Conservation (phyloP, 2,113 vertebrate genomes). For the Gymnogyps californianus region DNA sequence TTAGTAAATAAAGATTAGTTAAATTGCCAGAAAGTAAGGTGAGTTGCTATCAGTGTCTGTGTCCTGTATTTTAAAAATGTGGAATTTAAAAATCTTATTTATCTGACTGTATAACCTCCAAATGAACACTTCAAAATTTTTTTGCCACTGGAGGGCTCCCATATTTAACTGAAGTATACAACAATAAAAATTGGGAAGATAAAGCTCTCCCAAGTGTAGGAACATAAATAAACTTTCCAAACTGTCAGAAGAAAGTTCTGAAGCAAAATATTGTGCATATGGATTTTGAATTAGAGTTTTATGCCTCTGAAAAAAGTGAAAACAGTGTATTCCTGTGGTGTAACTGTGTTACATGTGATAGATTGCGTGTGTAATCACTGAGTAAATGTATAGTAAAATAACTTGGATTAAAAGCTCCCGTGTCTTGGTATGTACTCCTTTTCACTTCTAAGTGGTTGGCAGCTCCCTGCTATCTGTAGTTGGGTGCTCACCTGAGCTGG, state of each 20-base stretch:
- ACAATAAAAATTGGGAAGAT: neutral
- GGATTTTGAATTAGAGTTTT: neutral
- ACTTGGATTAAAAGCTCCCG: neutral
- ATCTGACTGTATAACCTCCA: neutral
- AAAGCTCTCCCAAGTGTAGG: neutral
- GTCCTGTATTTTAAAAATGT: neutral
- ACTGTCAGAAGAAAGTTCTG: neutral
- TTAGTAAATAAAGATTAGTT: neutral
- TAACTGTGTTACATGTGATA: neutral
- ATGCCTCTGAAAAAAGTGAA: neutral
- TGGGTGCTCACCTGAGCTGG: neutral
- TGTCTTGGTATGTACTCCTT: neutral
- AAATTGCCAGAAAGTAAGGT: neutral
- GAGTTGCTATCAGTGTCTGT: neutral
- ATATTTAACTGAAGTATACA: neutral
- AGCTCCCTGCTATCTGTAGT: neutral
- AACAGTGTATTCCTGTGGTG: neutral
- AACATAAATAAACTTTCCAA: neutral
- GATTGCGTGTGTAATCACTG: neutral
- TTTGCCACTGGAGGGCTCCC: conserved; percentile 19
- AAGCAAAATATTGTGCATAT: neutral
- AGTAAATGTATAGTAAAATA: neutral
- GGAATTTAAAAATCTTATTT: neutral
- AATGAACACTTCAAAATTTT: neutral
- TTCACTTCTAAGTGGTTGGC: neutral